phyloP scores from a whole-genome alignment of 2,113 vertebrate genomes.

The Brachypteracias leptosomus region DNA sequence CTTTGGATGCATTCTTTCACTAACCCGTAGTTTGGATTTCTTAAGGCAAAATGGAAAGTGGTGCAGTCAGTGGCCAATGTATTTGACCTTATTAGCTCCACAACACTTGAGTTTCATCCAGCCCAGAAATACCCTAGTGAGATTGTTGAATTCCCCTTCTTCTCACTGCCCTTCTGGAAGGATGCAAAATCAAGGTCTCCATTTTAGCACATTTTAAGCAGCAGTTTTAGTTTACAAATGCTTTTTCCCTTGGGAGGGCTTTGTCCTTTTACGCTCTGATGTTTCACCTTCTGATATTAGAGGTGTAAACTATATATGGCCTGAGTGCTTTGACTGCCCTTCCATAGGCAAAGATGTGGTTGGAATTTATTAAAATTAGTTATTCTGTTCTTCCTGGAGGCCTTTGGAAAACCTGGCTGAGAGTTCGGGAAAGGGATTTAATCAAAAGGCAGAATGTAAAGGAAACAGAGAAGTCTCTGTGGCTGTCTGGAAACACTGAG shows the following conservation, averaged over 20 bases:
- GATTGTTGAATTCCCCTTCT: background rate
- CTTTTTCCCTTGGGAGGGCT: background rate
- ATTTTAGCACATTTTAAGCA: conserved; percentile 8
- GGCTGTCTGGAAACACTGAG: background rate
- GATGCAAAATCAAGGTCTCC: background rate
- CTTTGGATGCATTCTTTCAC: background rate
- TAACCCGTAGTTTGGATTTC: background rate
- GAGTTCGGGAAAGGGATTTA: background rate
- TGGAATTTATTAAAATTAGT: background rate
- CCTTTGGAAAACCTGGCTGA: background rate
- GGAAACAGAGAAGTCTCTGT: background rate
- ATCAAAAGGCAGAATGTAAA: background rate
- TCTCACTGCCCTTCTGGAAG: background rate
- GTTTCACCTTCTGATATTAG: background rate
- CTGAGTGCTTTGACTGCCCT: background rate
- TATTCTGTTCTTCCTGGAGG: background rate
- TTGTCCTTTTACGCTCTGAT: background rate
- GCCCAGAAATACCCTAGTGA: background rate
- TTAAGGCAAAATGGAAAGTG: background rate
- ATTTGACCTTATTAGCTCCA: background rate
- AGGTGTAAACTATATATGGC: background rate
- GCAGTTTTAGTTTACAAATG: background rate
- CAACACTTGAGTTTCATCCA: background rate
- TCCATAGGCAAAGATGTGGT: background rate
- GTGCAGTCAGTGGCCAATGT: background rate